phyloP scores from a whole-genome alignment of 2,113 vertebrate genomes.

The Rhinoderma darwinii region DNA sequence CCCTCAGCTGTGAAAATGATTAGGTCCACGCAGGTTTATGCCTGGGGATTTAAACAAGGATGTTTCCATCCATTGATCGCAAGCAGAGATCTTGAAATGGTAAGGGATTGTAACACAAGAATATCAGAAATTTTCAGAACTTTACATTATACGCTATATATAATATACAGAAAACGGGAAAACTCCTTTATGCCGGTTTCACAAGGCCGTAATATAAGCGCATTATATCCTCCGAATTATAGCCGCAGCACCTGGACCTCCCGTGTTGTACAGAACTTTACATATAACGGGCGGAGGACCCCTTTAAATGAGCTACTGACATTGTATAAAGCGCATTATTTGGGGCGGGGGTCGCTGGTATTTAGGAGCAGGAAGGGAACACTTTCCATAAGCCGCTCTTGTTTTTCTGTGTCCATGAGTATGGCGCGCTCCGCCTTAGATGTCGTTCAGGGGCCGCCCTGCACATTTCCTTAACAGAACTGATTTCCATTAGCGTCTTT shows the following conservation, averaged over 20 bases:
- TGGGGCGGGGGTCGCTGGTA: background rate
- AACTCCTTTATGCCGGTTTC: too few species aligned
- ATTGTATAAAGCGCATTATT: background rate
- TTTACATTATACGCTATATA: too few species aligned
- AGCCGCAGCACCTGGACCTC: too few species aligned
- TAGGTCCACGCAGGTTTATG: too few species aligned
- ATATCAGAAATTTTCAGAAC: too few species aligned
- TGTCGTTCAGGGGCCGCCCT: background rate
- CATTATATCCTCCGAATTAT: too few species aligned
- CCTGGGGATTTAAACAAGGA: too few species aligned
- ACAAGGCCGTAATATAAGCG: too few species aligned
- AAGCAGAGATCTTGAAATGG: background rate
- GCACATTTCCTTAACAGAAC: background rate
- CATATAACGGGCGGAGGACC: too few species aligned
- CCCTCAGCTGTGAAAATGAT: background rate
- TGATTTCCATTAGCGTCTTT: constrained; percentile 13
- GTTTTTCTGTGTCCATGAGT: constrained; percentile 12
- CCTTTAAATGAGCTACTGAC: too few species aligned
- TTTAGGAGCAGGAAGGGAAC: background rate
- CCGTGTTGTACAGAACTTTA: too few species aligned
- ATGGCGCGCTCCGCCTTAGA: background rate
- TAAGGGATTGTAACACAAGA: background rate
- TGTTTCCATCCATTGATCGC: background rate
- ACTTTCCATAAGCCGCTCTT: constrained; percentile 4
- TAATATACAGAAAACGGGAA: too few species aligned